A percentile compares a stretch with the other conserved stretches of the same genome.
phyloP scores from a whole-genome alignment of 2,888 invertebrate genomes.

The Drosophila limbata region DNA sequence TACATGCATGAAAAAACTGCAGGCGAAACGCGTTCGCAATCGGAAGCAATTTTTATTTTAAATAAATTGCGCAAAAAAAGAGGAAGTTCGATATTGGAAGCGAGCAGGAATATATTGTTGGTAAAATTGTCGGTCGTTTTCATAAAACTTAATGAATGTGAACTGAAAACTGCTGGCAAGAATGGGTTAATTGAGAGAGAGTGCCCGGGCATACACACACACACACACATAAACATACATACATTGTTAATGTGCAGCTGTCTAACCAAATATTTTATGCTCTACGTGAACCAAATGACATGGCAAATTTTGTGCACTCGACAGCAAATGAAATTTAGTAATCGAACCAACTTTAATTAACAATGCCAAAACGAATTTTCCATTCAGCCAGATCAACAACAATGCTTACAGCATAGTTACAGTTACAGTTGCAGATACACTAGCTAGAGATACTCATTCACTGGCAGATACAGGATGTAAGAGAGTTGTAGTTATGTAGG shows the following conservation, averaged over 20 bases:
- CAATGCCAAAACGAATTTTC: conserved; percentile 48
- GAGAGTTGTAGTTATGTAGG: conserved; percentile 4
- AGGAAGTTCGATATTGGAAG: conserved; percentile 16
- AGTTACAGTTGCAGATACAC: conserved; percentile 2
- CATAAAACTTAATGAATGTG: conserved; percentile 79
- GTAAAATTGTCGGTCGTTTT: conserved; percentile 72
- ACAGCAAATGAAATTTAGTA: conserved; percentile 49
- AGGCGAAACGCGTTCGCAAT: conserved; percentile 55
- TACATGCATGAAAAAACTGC: conserved; percentile 68
- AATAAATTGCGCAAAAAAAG: conserved; percentile 74
- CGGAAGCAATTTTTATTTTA: conserved; percentile 79
- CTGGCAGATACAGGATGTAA: no score
- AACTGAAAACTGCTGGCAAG: conserved; percentile 57
- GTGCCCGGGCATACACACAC: conserved; percentile 9
- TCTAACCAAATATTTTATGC: conserved; percentile 58
- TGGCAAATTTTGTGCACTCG: conserved; percentile 53
- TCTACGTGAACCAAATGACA: conserved; percentile 35
- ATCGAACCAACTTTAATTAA: conserved; percentile 70
- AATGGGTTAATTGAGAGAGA: conserved; percentile 51
- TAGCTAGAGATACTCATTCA: no score
- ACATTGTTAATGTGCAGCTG: conserved; percentile 54
- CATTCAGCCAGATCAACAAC: conserved; percentile 26
- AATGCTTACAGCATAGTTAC: conserved; percentile 10
- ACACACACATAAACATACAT: neutral
- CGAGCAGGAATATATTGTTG: neutral